phyloP scores from a whole-genome alignment of 2,113 vertebrate genomes.

The Phodopus roborovskii region DNA sequence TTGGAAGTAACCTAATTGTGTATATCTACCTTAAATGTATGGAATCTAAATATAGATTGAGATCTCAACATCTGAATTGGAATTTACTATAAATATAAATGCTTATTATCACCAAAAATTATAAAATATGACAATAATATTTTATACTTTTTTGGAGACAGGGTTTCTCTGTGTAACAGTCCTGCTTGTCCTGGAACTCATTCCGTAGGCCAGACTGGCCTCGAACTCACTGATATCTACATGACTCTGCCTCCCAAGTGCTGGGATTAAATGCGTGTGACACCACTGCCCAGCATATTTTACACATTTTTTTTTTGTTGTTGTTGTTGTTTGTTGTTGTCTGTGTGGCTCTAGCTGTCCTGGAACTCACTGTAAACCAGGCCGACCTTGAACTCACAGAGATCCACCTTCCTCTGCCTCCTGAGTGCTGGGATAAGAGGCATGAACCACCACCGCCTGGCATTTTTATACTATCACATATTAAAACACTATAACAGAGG shows the following conservation, averaged over 20 bases:
- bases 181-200: neutral
- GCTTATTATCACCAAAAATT: neutral
- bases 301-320: neutral
- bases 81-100: conserved; percentile 25
- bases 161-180: neutral
- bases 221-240: neutral
- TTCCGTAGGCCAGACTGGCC: neutral
- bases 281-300: neutral
- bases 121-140: conserved; percentile 36
- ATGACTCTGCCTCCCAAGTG: neutral
- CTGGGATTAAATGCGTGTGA: neutral
- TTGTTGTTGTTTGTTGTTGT: too few relatives aligned
- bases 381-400: neutral
- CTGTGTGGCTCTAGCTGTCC: neutral
- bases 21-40: conserved; percentile 5
- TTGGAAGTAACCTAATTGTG: neutral
- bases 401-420: neutral
- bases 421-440: neutral
- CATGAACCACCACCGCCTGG: neutral
- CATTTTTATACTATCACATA: conserved; percentile 43
- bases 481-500: conserved; percentile 51
- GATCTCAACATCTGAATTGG: neutral
- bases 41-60: conserved; percentile 24
- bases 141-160: neutral
- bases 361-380: neutral